A percentile compares a stretch with the other conserved stretches of the same genome.
phyloP scores from a whole-genome alignment of 2,797 vertebrate species.

The Apogon hyalosoma region DNA sequence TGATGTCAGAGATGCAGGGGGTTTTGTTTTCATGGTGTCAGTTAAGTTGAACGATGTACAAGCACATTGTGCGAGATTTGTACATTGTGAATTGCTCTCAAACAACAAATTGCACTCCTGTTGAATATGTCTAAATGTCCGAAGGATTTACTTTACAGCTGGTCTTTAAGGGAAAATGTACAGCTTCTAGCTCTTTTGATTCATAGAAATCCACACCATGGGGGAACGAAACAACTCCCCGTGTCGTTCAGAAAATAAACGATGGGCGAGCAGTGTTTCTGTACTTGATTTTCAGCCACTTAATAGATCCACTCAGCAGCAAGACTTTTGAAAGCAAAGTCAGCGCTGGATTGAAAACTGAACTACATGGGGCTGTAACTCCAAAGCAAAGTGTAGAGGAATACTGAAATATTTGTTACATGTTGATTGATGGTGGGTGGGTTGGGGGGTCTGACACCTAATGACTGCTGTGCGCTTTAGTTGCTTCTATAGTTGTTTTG shows the following conservation, averaged over 20 bases:
- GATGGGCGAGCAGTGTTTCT: conserved; percentile 11
- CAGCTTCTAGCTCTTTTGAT: conserved; percentile 34
- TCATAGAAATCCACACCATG: conserved; percentile 29
- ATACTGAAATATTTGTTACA: conserved; percentile 59
- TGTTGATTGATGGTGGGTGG: conserved; percentile 43
- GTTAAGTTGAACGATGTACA: conserved; percentile 10
- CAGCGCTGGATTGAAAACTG: conserved; percentile 37
- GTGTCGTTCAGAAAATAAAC: conserved; percentile 78
- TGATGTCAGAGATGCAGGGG: conserved; percentile 13
- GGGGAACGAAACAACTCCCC: conserved; percentile 56
- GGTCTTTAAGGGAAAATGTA: conserved; percentile 46
- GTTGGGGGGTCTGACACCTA: conserved; percentile 37
- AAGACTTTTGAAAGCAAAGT: conserved; percentile 10
- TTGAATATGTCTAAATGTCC: conserved; percentile 34
- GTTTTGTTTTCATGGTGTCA: conserved; percentile 26
- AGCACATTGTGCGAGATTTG: conserved; percentile 28
- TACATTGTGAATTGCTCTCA: conserved; percentile 36
- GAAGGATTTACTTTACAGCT: conserved; percentile 48
- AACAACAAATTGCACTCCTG: conserved; percentile 66
- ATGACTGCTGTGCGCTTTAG: conserved; percentile 75
- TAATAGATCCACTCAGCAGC: conserved; percentile 3
- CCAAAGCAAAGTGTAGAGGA: conserved; percentile 32
- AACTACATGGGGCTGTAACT: conserved; percentile 31
- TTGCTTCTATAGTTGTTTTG: conserved; percentile 76
- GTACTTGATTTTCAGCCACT: conserved; percentile 24